phyloP scores from a whole-genome alignment of 2,797 vertebrate species.

The Hydrocynus forskahlii region DNA sequence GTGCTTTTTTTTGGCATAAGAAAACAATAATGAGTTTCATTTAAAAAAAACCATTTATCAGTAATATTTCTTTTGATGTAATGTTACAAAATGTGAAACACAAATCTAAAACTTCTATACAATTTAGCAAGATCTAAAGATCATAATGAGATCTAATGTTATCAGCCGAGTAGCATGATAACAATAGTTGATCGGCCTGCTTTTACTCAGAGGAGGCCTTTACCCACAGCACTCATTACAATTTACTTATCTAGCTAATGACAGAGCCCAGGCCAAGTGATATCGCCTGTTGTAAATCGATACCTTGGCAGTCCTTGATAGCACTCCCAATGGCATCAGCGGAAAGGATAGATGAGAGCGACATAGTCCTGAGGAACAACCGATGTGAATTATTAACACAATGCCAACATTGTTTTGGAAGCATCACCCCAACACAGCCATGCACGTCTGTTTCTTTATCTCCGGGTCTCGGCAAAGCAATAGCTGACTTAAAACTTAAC shows the following conservation, averaged over 20 bases:
- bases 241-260: constrained; percentile 40
- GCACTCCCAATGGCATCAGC: constrained; percentile 90
- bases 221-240: neutral
- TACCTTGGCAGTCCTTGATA: constrained; percentile 98
- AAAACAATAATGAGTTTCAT: neutral
- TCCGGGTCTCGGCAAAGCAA: neutral
- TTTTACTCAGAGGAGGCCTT: neutral
- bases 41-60: neutral
- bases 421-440: neutral
- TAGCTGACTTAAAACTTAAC: too few species aligned
- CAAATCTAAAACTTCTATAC: neutral
- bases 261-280: constrained; percentile 60
- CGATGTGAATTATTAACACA: constrained; percentile 69
- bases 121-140: neutral
- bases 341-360: constrained; percentile 88
- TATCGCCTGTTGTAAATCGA: constrained; percentile 64
- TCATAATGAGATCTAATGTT: neutral
- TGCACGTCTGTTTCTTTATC: neutral
- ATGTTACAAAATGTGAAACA: too few species aligned
- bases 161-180: neutral
- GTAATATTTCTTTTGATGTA: neutral
- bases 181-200: neutral
- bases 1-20: constrained; percentile 77
- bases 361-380: constrained; percentile 87
- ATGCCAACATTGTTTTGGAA: constrained; percentile 7